Conservation (phyloP, 1,140 invertebrate genomes). For the Calliphora vicina region DNA sequence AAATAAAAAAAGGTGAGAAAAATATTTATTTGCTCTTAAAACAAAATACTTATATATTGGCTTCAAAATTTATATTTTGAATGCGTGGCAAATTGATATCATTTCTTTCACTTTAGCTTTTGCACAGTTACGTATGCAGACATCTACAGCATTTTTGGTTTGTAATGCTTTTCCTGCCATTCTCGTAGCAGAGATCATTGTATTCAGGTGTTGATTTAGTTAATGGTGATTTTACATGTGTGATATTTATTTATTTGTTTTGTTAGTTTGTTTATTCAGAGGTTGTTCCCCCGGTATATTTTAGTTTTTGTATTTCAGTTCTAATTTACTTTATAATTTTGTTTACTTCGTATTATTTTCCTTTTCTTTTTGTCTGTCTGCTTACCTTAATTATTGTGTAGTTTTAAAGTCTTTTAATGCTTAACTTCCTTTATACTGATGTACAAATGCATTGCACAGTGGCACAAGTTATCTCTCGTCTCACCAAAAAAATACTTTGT, state of each 20-base stretch:
- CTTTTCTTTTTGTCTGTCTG: no score
- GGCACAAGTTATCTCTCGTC: no score
- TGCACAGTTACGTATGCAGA: neutral
- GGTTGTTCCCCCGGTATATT: no score
- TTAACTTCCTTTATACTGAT: no score
- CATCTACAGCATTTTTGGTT: neutral
- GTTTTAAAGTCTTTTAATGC: no score
- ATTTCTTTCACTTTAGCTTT: neutral
- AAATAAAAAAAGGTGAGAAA: conserved; percentile 5
- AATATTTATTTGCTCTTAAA: neutral
- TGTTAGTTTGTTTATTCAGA: no score
- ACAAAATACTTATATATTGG: neutral
- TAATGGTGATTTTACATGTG: conserved; percentile 22
- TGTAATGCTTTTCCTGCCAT: neutral
- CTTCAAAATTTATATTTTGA: conserved; percentile 25
- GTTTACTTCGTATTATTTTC: no score
- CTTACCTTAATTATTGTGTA: no score
- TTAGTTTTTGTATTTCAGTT: no score
- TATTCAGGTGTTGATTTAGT: conserved; percentile 5
- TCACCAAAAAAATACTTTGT: no score
- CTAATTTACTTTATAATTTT: no score
- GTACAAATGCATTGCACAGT: no score
- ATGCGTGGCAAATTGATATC: conserved; percentile 27
- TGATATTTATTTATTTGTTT: neutral
- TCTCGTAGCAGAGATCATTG: neutral